A percentile compares a stretch with the other conserved stretches of the same genome.
phyloP scores from a whole-genome alignment of 1,140 invertebrate species.

The Cardiocondyla obscurior region DNA sequence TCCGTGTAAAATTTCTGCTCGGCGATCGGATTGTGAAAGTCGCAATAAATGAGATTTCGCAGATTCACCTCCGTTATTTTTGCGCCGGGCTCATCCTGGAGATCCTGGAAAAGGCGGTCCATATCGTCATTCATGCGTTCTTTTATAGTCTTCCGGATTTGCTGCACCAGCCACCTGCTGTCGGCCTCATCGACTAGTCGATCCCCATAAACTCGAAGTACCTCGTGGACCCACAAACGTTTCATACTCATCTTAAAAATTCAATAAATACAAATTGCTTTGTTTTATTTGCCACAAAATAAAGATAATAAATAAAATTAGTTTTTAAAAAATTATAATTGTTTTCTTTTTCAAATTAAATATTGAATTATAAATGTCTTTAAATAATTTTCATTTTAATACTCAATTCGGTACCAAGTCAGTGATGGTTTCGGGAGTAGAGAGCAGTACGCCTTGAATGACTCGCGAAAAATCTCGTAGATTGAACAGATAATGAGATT shows the following conservation, averaged over 20 bases:
- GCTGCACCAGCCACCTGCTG: conserved; percentile 90
- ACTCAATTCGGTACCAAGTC: conserved; percentile 64
- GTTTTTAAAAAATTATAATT: no score
- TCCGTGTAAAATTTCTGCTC: conserved; percentile 95
- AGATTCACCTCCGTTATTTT: conserved; percentile 92
- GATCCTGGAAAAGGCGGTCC: conserved; percentile 81
- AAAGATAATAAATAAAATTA: background rate
- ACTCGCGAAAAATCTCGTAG: conserved; percentile 96
- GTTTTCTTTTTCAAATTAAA: background rate
- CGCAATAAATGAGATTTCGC: conserved; percentile 95
- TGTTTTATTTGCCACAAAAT: background rate
- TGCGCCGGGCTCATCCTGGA: conserved; percentile 71
- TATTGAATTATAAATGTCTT: background rate
- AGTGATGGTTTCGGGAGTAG: conserved; percentile 65
- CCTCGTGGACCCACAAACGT: conserved; percentile 97
- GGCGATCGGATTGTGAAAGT: conserved; percentile 96
- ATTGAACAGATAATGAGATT: conserved; percentile 98
- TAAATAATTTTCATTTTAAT: background rate
- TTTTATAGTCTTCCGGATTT: conserved; percentile 85
- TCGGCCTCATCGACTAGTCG: conserved; percentile 94
- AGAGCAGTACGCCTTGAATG: conserved; percentile 87
- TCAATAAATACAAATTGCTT: background rate
- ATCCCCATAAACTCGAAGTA: conserved; percentile 96
- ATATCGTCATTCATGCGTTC: conserved; percentile 83
- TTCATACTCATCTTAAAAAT: conserved; percentile 88